Evolutionary conservation across 2,888 invertebrate species (phyloP).

Genomic region (Acleris holmiana): DNA sequence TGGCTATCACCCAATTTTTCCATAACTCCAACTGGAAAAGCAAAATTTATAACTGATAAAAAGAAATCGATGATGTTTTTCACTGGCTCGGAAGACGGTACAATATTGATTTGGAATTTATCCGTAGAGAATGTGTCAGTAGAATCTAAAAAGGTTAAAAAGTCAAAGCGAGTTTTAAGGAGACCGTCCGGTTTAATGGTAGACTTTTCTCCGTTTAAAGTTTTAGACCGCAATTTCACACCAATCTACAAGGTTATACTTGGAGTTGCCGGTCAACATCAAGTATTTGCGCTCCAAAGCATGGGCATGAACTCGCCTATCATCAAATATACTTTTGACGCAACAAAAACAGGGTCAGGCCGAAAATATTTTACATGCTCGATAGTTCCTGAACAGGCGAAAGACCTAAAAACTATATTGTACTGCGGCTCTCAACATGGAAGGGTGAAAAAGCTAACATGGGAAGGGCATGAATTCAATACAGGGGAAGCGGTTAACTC

Average conservation of each 20-base stretch:
- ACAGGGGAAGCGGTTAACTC: conserved; percentile 86
- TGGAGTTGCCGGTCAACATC: conserved; percentile 70
- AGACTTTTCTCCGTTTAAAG: conserved; percentile 85
- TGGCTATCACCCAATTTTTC: conserved; percentile 88
- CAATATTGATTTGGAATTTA: conserved; percentile 89
- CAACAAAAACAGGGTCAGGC: conserved; percentile 60
- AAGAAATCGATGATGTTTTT: conserved; percentile 85
- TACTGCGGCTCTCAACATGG: conserved; percentile 76
- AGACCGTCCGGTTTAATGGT: conserved; percentile 85
- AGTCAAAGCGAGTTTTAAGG: conserved; percentile 73
- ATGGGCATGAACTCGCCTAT: conserved; percentile 67
- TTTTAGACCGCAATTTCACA: conserved; percentile 85
- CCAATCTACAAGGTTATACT: conserved; percentile 85
- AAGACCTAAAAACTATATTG: conserved; percentile 59
- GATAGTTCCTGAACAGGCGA: conserved; percentile 58
- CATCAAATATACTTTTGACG: conserved; percentile 62
- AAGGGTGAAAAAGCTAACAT: conserved; percentile 75
- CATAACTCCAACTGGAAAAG: conserved; percentile 85
- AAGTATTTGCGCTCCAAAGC: conserved; percentile 70
- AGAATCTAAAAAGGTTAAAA: conserved; percentile 68
- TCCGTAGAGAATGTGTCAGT: conserved; percentile 74
- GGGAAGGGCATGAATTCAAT: conserved; percentile 88
- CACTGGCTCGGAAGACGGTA: conserved; percentile 87
- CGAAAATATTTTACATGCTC: conserved; percentile 72
- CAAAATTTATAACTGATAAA: conserved; percentile 54